Evolutionary conservation across 2,888 invertebrate genomes (phyloP).

Genomic region (Ceraclea dissimilis): DNA sequence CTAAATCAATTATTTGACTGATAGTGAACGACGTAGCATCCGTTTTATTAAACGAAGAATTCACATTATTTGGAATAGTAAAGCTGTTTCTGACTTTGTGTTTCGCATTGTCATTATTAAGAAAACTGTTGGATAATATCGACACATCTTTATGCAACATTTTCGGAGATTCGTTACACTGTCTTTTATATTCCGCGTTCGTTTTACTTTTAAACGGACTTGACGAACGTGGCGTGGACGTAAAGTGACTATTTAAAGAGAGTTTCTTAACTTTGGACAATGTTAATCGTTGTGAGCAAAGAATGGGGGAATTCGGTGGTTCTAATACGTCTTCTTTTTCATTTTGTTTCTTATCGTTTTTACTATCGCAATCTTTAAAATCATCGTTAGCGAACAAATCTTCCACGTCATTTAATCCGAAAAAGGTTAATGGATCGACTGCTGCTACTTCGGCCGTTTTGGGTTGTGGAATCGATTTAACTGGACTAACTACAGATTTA

Average conservation of each 20-base stretch:
- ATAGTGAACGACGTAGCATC: slow-evolving; percentile 35
- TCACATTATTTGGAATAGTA: background rate
- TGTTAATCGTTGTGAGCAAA: slow-evolving; percentile 10
- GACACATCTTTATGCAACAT: background rate
- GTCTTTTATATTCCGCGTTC: background rate
- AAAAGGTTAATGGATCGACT: slow-evolving; percentile 35
- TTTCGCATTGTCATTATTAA: background rate
- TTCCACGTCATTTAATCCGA: slow-evolving; percentile 43
- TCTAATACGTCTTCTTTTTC: background rate
- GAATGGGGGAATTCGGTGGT: slow-evolving; percentile 11
- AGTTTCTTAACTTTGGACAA: background rate
- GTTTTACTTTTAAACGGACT: background rate
- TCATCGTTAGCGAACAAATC: slow-evolving; percentile 38
- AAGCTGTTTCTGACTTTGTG: no score
- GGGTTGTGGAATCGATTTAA: no score
- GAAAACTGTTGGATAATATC: background rate
- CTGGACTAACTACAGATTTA: no score
- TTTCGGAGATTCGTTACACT: background rate
- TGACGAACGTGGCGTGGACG: background rate
- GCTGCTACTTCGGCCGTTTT: slow-evolving; percentile 5
- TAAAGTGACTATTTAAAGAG: slow-evolving; percentile 5
- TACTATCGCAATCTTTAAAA: background rate
- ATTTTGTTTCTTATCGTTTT: background rate
- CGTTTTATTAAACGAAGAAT: slow-evolving; percentile 27
- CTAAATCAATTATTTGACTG: slow-evolving; percentile 42